Evolutionary conservation across 2,797 vertebrate species (phyloP), one percentile per base, ranked within the genome.

Genomic region (Acrossocheilus wenchowensis): DNA sequence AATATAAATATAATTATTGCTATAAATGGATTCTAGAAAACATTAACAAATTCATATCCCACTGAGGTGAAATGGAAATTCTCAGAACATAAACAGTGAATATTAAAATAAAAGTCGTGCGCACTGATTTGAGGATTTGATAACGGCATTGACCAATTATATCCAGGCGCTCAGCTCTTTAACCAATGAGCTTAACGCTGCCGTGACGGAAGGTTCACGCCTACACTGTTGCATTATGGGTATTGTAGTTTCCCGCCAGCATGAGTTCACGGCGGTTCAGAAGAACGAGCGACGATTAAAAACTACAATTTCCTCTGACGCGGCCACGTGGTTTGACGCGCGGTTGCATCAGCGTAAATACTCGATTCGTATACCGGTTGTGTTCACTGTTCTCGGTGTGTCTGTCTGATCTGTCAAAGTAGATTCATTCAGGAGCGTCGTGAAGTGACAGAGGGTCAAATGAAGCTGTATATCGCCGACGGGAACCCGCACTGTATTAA

Each of bases 401-500:
- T 43, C 0, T 3, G 34, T 78, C 39, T 66, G 45, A 34, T 12
- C 21, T 60, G 69, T 66, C 6, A 39, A 36, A 57, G 15, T 26
- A 52, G 19, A 57, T 50, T 74, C 1, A 26, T 30, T 10, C 2
- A 45, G 3, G 7, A 71, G 30, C 11, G 9, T 6, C 12, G 21
- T 50, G 36, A 26, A 19, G 21, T 21, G 72, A 84, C n/a, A 62
- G 41, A 8, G n/a, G 64, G n/a, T 64, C 68, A 86, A 54, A 98
- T 98, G 97, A 96, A 95, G 89, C 92, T 98, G 68, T 97, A 94
- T 74, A 86, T 97, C 17, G 95, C 94, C 87, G 95, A 97, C 88
- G 97, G 97, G 9, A 95, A 95, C 62, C 97, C 97, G 10, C 96
- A 96, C 1, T 96, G 95, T 87, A 90, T 98, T 23, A 97, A 97